phyloP scores from a whole-genome alignment of 2,113 vertebrate species.

The Malurus melanocephalus region DNA sequence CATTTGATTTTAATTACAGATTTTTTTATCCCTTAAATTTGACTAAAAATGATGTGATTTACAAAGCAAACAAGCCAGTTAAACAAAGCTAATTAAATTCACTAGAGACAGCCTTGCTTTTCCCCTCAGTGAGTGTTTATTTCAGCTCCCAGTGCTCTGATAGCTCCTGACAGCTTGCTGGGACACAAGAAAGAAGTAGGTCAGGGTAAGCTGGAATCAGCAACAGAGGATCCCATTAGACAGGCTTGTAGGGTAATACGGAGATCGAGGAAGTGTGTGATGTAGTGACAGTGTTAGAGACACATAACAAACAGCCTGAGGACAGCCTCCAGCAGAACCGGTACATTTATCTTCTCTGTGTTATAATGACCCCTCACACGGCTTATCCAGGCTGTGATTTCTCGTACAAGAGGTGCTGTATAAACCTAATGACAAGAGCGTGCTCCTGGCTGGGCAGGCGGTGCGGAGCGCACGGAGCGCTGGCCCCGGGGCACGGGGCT shows the following conservation, averaged over 20 bases:
- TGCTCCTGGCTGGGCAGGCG: not conserved
- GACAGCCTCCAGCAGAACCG: conserved; percentile 60
- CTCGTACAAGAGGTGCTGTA: not conserved
- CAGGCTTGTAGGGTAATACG: conserved; percentile 64
- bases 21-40: conserved; percentile 60
- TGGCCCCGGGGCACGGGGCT: rapidly evolving
- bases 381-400: conserved; percentile 31
- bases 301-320: conserved; percentile 67
- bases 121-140: conserved; percentile 65
- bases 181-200: conserved; percentile 71
- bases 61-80: conserved; percentile 65
- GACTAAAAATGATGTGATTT: conserved; percentile 61
- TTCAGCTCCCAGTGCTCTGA: conserved; percentile 71
- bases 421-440: not conserved
- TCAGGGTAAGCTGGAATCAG: conserved; percentile 72
- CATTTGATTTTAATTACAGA: conserved; percentile 54
- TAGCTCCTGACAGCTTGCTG: conserved; percentile 70
- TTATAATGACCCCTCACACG: conserved; percentile 39
- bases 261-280: conserved; percentile 60
- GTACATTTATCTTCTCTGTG: conserved; percentile 53
- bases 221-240: conserved; percentile 72
- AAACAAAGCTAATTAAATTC: conserved; percentile 69
- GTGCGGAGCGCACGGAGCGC: not conserved
- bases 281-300: conserved; percentile 61
- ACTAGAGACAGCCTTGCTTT: conserved; percentile 61